Evolutionary conservation across 2,888 invertebrate genomes (phyloP), one percentile per base, ranked within the genome.

Genomic region (Parnassius glacialis): DNA sequence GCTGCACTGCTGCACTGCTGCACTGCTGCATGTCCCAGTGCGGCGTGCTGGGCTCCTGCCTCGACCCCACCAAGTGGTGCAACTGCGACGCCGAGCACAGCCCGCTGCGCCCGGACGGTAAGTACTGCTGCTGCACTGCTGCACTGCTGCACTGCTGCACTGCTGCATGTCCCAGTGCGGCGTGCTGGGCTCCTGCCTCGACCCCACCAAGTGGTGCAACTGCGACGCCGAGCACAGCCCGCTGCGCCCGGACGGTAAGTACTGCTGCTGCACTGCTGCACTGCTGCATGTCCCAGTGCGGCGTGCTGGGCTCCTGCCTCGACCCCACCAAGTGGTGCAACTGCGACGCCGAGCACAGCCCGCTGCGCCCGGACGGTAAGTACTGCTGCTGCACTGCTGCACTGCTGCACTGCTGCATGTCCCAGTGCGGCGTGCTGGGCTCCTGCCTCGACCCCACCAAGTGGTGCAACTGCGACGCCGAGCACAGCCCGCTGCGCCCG

Each of bases 391-490:
- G 20, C 20, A 20, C 20, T 20, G 20, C 20, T 76, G 90, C 94
- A 20, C 16, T 20, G 16, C 16, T 20, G 20, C 20, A 98, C 20
- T 20, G 20, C 20, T 20, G 90, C 94, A 98, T 63, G 97, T 90
- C 90, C 66, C 79, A 95, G 78, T 99, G 99, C 86, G 99, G 99
- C 10, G 94, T 99, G 65, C 92, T 95, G 67, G 97, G 97, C 41
- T 94, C 94, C 71, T 98, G 98, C 76, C 86, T 92, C 3, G 97
- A 97, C 85, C 94, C 54, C 47, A 95, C 95, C 53, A 97, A 97
- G 86, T 97, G 97, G 96, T 99, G 99, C 84, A 98, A 99, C 87
- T 99, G 99, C 80, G 99, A 99, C 85, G 94, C 96, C 0, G 95
- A 90, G 75, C 75, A 83, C 65, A 64, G 74, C 60, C 69, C 70